These are phyloP conservation scores for Fistularia commersonii DNA, from an alignment of 2,797 vertebrate genomes.

Conservation along the genomic window DNA sequence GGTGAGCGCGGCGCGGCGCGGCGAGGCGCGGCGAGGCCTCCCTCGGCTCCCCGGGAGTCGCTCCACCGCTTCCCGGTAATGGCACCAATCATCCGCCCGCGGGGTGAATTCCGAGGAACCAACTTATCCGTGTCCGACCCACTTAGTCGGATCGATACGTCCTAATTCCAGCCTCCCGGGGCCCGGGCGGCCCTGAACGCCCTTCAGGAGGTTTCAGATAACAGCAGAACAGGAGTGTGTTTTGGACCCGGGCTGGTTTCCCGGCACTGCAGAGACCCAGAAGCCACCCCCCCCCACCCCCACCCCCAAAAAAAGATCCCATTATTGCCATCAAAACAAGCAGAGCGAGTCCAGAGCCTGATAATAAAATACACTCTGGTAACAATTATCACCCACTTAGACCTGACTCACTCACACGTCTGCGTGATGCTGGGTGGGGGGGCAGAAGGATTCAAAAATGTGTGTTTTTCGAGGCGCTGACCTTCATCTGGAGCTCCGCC, in stretches of 20 bases:
- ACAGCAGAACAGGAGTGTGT: constrained; percentile 29
- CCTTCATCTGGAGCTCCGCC: constrained; percentile 60
- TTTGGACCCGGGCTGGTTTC: constrained; percentile 9
- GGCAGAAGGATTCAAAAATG: constrained; percentile 25
- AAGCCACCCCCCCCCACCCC: constrained; percentile 19
- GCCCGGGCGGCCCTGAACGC: too few species aligned
- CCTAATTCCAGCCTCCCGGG: too few species aligned
- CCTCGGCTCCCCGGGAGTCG: too few species aligned
- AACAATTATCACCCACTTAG: constrained; percentile 72
- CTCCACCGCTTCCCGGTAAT: too few species aligned
- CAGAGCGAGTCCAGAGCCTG: constrained; percentile 60
- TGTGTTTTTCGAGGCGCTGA: constrained; percentile 44
- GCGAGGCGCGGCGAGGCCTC: too few species aligned
- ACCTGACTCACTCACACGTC: constrained; percentile 59
- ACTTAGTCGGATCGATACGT: too few species aligned
- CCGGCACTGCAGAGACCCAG: constrained; percentile 24
- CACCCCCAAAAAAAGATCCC: neutral
- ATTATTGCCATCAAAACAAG: constrained; percentile 51
- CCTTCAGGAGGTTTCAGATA: constrained; percentile 25
- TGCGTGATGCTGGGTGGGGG: constrained; percentile 57
- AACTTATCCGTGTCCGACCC: too few species aligned
- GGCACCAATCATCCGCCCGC: too few species aligned
- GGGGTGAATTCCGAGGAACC: too few species aligned
- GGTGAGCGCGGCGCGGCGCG: too few species aligned
- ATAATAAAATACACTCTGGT: constrained; percentile 66